phyloP scores from a whole-genome alignment of 2,888 invertebrate species.

The Brachyptera risi region DNA sequence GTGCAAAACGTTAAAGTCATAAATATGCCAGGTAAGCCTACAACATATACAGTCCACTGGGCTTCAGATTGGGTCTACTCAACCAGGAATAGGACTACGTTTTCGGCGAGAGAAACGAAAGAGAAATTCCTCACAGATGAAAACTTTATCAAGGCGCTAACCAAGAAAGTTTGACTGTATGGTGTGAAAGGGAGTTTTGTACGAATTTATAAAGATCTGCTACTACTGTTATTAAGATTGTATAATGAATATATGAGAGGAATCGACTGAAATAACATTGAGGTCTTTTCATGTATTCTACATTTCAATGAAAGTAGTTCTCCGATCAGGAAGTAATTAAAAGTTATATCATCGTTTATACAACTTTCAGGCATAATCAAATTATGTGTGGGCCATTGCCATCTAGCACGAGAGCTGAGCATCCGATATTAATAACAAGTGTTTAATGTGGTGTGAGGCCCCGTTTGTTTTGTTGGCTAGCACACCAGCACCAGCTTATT shows the following conservation, averaged over 20 bases:
- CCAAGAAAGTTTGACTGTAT: background rate
- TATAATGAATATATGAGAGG: background rate
- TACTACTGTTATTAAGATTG: background rate
- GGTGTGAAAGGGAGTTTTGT: conserved; percentile 7
- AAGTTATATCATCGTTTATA: conserved; percentile 10
- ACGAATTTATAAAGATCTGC: conserved; percentile 2
- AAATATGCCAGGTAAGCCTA: conserved; percentile 9
- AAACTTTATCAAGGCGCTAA: background rate
- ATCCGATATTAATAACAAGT: background rate
- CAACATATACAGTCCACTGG: conserved; percentile 3
- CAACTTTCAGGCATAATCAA: conserved; percentile 4
- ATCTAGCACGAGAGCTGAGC: too few species aligned
- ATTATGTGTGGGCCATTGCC: background rate
- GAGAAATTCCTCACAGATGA: background rate
- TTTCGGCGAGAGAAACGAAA: too few species aligned
- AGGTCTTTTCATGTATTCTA: too few species aligned
- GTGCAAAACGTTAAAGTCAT: conserved; percentile 12
- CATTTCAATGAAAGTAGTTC: background rate
- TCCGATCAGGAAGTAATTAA: conserved; percentile 9
- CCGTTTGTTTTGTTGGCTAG: background rate
- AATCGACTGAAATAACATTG: background rate
- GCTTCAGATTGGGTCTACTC: conserved; percentile 12
- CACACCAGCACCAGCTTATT: too few species aligned
- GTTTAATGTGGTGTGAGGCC: background rate
- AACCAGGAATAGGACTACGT: background rate